phyloP scores from a whole-genome alignment of 1,140 invertebrate species.

The Drosophila dunni region DNA sequence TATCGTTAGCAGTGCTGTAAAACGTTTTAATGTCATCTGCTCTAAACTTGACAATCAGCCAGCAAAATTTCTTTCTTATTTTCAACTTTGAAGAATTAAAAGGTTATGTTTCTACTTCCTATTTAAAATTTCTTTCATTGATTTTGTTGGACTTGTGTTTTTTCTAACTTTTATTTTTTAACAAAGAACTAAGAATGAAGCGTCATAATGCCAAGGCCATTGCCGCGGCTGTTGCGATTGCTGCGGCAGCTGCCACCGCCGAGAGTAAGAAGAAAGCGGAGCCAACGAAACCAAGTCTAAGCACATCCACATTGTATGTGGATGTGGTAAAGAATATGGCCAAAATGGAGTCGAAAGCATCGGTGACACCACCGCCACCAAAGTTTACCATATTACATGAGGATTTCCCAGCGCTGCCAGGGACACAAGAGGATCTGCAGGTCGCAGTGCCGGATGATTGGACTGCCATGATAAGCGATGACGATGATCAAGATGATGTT shows the following conservation, averaged over 20 bases:
- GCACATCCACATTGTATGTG: conserved; percentile 46
- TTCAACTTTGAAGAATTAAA: conserved; percentile 4
- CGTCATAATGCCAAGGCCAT: conserved; percentile 45
- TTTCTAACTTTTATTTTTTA: conserved; percentile 7
- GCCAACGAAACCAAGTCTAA: conserved; percentile 2
- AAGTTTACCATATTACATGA: conserved; percentile 55
- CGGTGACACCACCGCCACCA: conserved; percentile 2
- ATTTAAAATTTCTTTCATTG: neutral
- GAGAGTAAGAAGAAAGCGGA: conserved; percentile 25
- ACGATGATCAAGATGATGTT: conserved; percentile 11
- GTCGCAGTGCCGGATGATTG: conserved; percentile 51
- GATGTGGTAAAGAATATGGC: conserved; percentile 69
- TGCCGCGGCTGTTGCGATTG: conserved; percentile 42
- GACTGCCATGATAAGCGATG: conserved; percentile 54
- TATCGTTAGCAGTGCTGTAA: neutral
- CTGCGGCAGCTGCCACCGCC: conserved; percentile 15
- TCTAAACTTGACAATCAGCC: conserved; percentile 1
- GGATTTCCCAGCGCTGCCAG: conserved; percentile 68
- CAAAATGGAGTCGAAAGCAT: conserved; percentile 9
- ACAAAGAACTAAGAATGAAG: conserved; percentile 52
- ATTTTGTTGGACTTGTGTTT: conserved; percentile 7
- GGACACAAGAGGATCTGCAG: conserved; percentile 10
- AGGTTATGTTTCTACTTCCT: neutral
- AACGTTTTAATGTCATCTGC: neutral
- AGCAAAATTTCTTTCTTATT: conserved; percentile 19